Conservation (phyloP, 2,797 vertebrate species). For the Pyrocephalus nanus region DNA sequence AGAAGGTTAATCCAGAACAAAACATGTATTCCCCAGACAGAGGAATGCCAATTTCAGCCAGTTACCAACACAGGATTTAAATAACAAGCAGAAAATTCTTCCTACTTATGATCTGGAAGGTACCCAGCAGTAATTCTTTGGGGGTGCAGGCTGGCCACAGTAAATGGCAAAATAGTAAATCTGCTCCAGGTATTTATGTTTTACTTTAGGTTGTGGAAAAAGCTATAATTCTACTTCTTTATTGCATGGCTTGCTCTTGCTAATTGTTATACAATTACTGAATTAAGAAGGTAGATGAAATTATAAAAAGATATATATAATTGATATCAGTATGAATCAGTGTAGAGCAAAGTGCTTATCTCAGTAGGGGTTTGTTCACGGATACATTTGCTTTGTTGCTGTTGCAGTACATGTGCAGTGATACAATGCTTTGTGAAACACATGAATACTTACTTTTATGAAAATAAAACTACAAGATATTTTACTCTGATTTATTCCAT, state of each 20-base stretch:
- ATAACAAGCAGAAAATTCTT: not conserved
- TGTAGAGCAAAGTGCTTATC: not conserved
- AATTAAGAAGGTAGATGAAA: slow-evolving; percentile 17
- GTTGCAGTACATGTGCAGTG: not conserved
- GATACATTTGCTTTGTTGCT: not conserved
- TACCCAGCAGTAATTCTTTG: not conserved
- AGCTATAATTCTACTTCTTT: not conserved
- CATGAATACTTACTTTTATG: slow-evolving; percentile 6
- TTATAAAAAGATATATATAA: not conserved
- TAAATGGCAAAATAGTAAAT: not conserved
- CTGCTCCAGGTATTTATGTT: not conserved
- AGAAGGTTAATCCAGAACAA: not conserved
- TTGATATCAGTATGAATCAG: not conserved
- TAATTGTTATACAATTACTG: slow-evolving; percentile 5
- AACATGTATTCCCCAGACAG: not conserved
- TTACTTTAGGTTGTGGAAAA: slow-evolving; percentile 1
- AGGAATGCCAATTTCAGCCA: not conserved
- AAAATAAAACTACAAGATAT: slow-evolving; percentile 50
- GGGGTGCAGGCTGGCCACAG: not conserved
- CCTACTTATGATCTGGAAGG: not conserved
- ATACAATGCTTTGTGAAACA: not conserved
- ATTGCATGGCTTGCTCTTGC: not conserved
- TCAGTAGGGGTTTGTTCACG: slow-evolving; percentile 24
- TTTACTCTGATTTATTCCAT: slow-evolving; percentile 35
- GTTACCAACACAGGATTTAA: not conserved